These are phyloP conservation scores for Rhopalosiphum maidis DNA, from an alignment of 1,140 invertebrate genomes.

Conservation along the genomic window DNA sequence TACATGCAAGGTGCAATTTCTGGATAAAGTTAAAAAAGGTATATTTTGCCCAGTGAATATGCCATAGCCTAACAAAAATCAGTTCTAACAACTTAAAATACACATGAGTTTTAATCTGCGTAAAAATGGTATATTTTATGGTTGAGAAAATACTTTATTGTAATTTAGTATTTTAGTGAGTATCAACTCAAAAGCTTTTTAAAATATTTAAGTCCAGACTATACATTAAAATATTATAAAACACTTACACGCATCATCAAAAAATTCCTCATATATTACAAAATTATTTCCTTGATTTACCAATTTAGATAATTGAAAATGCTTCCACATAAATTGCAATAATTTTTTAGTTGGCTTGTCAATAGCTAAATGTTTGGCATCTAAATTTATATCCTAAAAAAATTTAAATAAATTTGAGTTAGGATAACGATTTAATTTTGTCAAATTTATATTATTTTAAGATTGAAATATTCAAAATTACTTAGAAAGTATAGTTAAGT, in stretches of 20 bases:
- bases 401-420: background rate
- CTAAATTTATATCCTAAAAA: constrained; percentile 70
- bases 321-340: constrained; percentile 81
- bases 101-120: no score
- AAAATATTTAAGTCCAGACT: background rate
- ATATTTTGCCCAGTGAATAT: no score
- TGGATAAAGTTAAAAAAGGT: no score
- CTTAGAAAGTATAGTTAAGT: background rate
- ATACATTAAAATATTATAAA: background rate
- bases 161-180: background rate
- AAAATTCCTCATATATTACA: constrained; percentile 85
- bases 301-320: constrained; percentile 76
- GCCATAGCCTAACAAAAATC: no score
- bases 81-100: no score
- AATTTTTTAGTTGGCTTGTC: constrained; percentile 90
- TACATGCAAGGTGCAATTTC: no score
- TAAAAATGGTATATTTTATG: no score
- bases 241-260: constrained; percentile 64
- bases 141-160: no score
- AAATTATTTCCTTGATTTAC: constrained; percentile 89
- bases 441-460: background rate
- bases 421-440: background rate
- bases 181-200: background rate
- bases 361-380: constrained; percentile 79
- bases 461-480: constrained; percentile 60